Evolutionary conservation across 2,113 vertebrate species (phyloP), one percentile per base, ranked within the genome.

Genomic region (Cyanoliseus patagonus): DNA sequence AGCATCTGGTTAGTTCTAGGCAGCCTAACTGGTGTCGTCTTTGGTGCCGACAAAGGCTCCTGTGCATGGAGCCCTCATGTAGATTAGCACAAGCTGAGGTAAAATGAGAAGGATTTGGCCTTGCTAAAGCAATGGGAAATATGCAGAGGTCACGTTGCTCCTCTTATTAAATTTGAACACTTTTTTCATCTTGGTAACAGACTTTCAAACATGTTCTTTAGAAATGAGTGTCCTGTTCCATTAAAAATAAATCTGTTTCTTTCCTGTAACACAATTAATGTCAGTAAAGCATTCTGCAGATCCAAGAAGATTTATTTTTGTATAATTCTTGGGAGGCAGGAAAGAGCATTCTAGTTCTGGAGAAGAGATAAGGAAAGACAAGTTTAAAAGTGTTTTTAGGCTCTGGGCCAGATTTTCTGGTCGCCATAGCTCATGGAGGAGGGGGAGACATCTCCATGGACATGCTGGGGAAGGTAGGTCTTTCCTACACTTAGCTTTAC

Each of bases 251-350:
- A 96, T 88, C 75, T 44, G 14, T 93, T 91, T 86, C 90, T 92
- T 82, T 94, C 88, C 90, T 79, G 84, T 88, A 91, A 92, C 64
- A 91, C 90, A 94, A 94, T 95, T 94, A 96, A 81, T 96, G 92
- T 95, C 96, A 91, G 80, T 76, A 90, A 88, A 95, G 90, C 69
- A 90, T 94, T 96, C 92, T 95, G 88, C 86, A 92, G 73, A 92
- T 44, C 76, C 3, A 0, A 57, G 68, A 70, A 88, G 83, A 93
- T 95, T 96, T 97, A 91, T 95, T 96, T 96, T 90, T 93, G 80
- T 83, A 41, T 96, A 93, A 73, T 82, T 93, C 88, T 94, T 93
- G 67, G 46, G 83, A 95, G 83, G 84, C 83, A 95, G 78, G 46
- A 92, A 76, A 91, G 81, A 92, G 27, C 80, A 76, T 70, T 94